phyloP scores from a whole-genome alignment of 2,888 invertebrate species.

The Eupithecia pulchellata region DNA sequence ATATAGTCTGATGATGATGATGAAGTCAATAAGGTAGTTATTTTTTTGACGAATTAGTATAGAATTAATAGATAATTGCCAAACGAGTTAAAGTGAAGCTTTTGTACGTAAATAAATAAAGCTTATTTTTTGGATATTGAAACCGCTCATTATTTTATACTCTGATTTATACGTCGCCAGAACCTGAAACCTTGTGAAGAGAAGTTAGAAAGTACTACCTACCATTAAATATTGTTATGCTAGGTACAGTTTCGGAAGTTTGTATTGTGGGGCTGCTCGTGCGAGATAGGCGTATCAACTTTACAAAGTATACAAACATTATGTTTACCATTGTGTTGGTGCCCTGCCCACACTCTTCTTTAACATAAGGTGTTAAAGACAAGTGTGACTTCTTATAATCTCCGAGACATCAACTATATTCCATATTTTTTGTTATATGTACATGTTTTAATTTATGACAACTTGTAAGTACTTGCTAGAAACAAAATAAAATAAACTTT shows the following conservation, averaged over 20 bases:
- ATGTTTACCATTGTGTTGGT: too few species aligned
- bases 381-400: too few species aligned
- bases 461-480: too few species aligned
- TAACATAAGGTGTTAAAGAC: too few species aligned
- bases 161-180: slow-evolving; percentile 39
- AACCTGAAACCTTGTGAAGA: slow-evolving; percentile 14
- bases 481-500: too few species aligned
- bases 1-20: too few species aligned
- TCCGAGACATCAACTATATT: too few species aligned
- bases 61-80: background rate
- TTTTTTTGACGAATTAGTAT: background rate
- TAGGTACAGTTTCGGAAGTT: slow-evolving; percentile 15
- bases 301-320: too few species aligned
- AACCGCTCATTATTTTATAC: slow-evolving; percentile 16
- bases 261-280: slow-evolving; percentile 23
- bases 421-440: too few species aligned
- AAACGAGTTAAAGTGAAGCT: background rate
- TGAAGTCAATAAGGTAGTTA: too few species aligned
- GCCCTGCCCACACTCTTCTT: too few species aligned
- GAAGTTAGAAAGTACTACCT: slow-evolving; percentile 20
- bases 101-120: background rate
- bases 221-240: slow-evolving; percentile 15
- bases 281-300: slow-evolving; percentile 9
- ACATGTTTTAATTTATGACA: too few species aligned
- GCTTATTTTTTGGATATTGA: slow-evolving; percentile 18